Evolutionary conservation across 2,888 invertebrate species (phyloP), one percentile per base, ranked within the genome.

Genomic region (Helleia helle): DNA sequence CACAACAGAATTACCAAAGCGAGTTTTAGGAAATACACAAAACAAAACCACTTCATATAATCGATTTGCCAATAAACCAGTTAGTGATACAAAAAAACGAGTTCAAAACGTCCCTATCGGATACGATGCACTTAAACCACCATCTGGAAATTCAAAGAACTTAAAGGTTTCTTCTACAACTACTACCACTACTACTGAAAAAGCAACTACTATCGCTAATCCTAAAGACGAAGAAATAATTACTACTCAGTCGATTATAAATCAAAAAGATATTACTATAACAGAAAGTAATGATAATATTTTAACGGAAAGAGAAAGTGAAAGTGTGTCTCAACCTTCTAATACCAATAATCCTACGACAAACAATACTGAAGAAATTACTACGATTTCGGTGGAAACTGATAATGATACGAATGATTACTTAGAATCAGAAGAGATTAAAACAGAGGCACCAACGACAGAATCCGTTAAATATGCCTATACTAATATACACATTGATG

Each of bases 61-160:
- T 40, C 71, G 74, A 55, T 70, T 77, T 51, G 51, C 60, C 30
- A 54, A 67, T 30, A 75, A 67, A 51, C 62, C 71, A 9, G 49
- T 56, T 4, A 61, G 62, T 50, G 69, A 71, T 39, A 65, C 59
- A 6, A 77, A 76, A 28, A 83, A 73, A 50, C 69, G 84, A 7
- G 75, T 81, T 1, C 77, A 76, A 58, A 84, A 84, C 49, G 72
- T 84, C 7, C 81, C 83, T 7, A 55, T 66, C 36, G 84, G 79
- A 15, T 83, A 83, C 39, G 70, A 55, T 41, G 47, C 49, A 29
- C 60, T 71, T 36, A 59, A 59, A 46, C 14, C 43, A 12, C 38
- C 45, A 13, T 51, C 49, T 24, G 51, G 52, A 36, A 47, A 43
- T 24, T 18, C 29, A 6, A 51, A 36, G 12, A 42, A 42, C 14